Base-by-base conservation (phyloP, 2,797 vertebrate genomes). In the Melanotaenia maccullochi region DNA sequence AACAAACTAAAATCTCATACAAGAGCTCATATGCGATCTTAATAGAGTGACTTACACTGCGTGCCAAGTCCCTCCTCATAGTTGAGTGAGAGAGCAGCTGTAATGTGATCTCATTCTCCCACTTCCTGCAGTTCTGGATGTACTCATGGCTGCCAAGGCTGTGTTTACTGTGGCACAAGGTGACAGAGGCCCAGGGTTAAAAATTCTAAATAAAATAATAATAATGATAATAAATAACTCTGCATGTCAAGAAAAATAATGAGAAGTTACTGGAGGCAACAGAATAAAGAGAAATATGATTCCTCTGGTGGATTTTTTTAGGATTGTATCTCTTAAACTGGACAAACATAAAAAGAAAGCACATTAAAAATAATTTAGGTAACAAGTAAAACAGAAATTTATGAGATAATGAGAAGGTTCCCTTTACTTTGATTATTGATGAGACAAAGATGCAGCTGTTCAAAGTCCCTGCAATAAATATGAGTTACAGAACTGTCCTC, bases 41-140 rank as follows among this genome's bases (percentile, higher is more conserved):
- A 61, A 70, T 42, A 3, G 35, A n/a, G 60, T 28, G 68, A 95
- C 96, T 96, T 92, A 99, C 98, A 11, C 90, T 95, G 67, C 97
- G 94, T 0, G 96, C 96, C 89, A 99, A 85, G 88, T 96, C 96
- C 83, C 95, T 92, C 83, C 94, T 96, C 77, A 99, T 93, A 63
- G 93, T 93, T 65, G 90, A 90, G 71, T 78, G 92, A 67, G 94
- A 95, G 79, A 99, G 92, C 1, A 99, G 96, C 79, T 98, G 97
- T 65, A 99, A 93, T 56, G 94, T 95, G 93, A 99, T 99, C 85
- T 99, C 98, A 1, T 92, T 91, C 84, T 99, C 98, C 97, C 97
- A 99, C 89, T 99, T 99, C 58, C 97, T 93, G 93, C 97, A 99
- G 90, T 94, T 97, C 93, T 99, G 98, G 91, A 99, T 95, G 52